A percentile compares a stretch with the other conserved stretches of the same genome.
Evolutionary conservation across 2,888 invertebrate genomes (phyloP).

Genomic region (Sminthurides aquaticus): DNA sequence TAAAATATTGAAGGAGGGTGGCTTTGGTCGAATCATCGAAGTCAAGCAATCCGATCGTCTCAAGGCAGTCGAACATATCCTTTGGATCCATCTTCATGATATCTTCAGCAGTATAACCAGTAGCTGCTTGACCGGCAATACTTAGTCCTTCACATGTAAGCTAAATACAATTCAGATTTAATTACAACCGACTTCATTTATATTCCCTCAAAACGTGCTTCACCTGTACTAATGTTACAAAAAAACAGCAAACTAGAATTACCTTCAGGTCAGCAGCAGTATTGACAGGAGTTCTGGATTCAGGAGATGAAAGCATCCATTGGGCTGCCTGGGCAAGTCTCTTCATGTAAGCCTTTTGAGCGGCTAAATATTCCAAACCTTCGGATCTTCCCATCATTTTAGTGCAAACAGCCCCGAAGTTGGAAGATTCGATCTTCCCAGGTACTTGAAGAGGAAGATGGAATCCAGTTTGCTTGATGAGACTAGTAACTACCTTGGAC

Average conservation of each 20-base stretch:
- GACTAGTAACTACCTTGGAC: constrained; percentile 31
- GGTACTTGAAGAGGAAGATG: constrained; percentile 17
- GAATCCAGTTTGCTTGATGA: constrained; percentile 31
- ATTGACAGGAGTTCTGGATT: background rate
- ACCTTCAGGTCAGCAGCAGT: background rate
- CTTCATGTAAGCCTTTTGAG: constrained; percentile 33
- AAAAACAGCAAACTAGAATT: no score
- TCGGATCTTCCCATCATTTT: constrained; percentile 19
- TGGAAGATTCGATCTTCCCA: constrained; percentile 20
- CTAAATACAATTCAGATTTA: constrained; percentile 20
- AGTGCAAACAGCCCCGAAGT: constrained; percentile 24
- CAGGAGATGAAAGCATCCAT: constrained; percentile 19
- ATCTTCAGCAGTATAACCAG: constrained; percentile 37
- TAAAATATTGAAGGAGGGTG: constrained; percentile 27
- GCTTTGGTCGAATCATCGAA: constrained; percentile 36
- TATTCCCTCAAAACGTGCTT: no score
- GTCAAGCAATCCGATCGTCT: constrained; percentile 36
- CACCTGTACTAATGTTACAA: no score
- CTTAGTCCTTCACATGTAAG: constrained; percentile 41
- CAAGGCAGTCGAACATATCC: constrained; percentile 39
- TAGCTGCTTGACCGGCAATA: constrained; percentile 36
- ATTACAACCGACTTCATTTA: background rate
- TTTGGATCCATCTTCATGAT: constrained; percentile 25
- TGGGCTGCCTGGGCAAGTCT: constrained; percentile 34
- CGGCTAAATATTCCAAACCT: constrained; percentile 23